These are phyloP conservation scores for Stratiomys singularior DNA, from an alignment of 2,888 invertebrate genomes.

Conservation along the genomic window DNA sequence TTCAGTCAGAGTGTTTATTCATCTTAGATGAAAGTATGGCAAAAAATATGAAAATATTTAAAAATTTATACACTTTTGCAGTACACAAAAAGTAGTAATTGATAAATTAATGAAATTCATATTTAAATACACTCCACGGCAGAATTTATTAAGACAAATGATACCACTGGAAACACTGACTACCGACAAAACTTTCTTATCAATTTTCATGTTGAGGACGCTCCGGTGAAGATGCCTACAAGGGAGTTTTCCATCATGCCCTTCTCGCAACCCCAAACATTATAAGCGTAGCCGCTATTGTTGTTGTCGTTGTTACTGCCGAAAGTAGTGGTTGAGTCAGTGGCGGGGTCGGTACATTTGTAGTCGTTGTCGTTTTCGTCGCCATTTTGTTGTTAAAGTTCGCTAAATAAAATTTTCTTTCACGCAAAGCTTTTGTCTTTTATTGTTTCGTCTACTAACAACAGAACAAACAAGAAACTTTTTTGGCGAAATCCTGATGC, in stretches of 20 bases:
- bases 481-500: slow-evolving; percentile 39
- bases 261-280: not conserved
- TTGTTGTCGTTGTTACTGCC: not conserved
- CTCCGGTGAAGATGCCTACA: slow-evolving; percentile 10
- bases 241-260: slow-evolving; percentile 1
- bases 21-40: too few species aligned
- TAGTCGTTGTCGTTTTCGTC: not conserved
- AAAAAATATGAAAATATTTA: too few species aligned
- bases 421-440: slow-evolving; percentile 26
- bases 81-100: too few species aligned
- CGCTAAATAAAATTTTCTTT: slow-evolving; percentile 26
- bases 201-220: slow-evolving; percentile 23
- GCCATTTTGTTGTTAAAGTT: slow-evolving; percentile 25
- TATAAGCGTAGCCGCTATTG: too few species aligned
- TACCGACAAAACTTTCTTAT: slow-evolving; percentile 23
- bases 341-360: not conserved
- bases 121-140: too few species aligned
- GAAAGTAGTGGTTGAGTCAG: not conserved
- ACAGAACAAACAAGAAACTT: slow-evolving; percentile 37
- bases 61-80: too few species aligned
- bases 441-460: slow-evolving; percentile 32
- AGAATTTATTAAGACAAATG: not conserved
- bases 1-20: too few species aligned
- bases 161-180: not conserved
- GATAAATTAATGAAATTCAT: too few species aligned